Evolutionary conservation across 2,113 vertebrate genomes (phyloP).

Genomic region (Thalassoma bifasciatum): DNA sequence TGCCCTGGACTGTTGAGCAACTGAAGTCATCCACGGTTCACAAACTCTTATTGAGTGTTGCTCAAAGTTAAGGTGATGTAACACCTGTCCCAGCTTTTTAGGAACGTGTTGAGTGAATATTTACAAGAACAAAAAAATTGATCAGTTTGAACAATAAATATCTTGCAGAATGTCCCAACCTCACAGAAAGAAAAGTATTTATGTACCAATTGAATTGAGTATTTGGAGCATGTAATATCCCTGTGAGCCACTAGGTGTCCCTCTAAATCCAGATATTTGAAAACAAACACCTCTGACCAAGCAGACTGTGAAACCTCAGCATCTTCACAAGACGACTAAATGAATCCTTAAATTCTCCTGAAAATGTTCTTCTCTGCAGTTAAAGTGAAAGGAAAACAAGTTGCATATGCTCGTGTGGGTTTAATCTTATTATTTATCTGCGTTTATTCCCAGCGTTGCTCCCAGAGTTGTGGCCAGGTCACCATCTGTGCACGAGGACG

Average conservation of each 20-base stretch:
- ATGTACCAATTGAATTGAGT: neutral
- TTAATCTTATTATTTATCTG: slow-evolving; percentile 32
- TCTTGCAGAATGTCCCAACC: no score
- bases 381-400: neutral
- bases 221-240: neutral
- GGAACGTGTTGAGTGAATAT: no score
- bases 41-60: no score
- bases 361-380: fast-evolving
- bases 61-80: no score
- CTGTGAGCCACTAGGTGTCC: slow-evolving; percentile 77
- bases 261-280: slow-evolving; percentile 50
- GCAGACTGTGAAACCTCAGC: neutral
- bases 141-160: no score
- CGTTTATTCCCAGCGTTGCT: slow-evolving; percentile 84
- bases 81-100: no score
- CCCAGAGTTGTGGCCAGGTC: slow-evolving; percentile 91
- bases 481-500: slow-evolving; percentile 83
- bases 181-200: no score
- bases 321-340: slow-evolving; percentile 6
- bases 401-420: neutral
- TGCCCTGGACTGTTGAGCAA: no score
- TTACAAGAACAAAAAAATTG: no score
- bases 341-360: neutral
- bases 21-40: no score
- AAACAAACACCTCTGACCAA: slow-evolving; percentile 4